A percentile compares a stretch with the other conserved stretches of the same genome.
phyloP scores from a whole-genome alignment of 2,888 invertebrate species.

The Cantharis lateralis region DNA sequence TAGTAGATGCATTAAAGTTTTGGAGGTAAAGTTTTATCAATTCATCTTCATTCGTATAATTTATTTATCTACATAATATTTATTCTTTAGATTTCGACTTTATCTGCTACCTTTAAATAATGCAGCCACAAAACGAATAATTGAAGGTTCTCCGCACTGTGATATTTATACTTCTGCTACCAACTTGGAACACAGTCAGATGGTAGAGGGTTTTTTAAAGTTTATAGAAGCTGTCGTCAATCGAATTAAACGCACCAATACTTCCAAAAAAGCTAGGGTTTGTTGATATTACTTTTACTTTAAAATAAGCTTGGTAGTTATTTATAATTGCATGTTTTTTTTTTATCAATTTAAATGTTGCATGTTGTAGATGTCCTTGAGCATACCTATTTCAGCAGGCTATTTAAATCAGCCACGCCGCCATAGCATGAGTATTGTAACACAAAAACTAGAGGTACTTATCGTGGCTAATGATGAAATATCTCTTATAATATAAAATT shows the following conservation, averaged over 20 bases:
- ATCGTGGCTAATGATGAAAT: neutral
- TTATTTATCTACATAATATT: neutral
- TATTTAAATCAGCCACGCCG: constrained; percentile 55
- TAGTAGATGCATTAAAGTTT: constrained; percentile 76
- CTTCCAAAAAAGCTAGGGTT: constrained; percentile 76
- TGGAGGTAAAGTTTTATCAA: constrained; percentile 47
- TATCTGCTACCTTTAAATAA: constrained; percentile 84
- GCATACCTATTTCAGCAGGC: constrained; percentile 51
- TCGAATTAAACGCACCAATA: constrained; percentile 79
- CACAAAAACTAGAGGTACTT: constrained; percentile 35
- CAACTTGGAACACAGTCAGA: constrained; percentile 65
- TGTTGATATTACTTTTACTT: constrained; percentile 50
- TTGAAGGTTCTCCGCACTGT: constrained; percentile 76
- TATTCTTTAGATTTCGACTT: constrained; percentile 74
- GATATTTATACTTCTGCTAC: constrained; percentile 79
- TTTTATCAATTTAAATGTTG: constrained; percentile 42
- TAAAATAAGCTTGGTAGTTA: constrained; percentile 7
- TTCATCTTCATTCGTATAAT: neutral
- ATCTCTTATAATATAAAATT: neutral
- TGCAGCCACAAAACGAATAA: constrained; percentile 76
- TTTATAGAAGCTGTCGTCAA: constrained; percentile 87
- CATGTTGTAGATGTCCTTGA: constrained; percentile 59
- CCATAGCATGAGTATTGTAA: constrained; percentile 58
- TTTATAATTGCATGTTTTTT: constrained; percentile 31
- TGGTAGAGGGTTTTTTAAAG: constrained; percentile 75